Evolutionary conservation across 53 echinoderm and acorn worm genomes (phyloP).

Genomic region (Zoroaster sp.): DNA sequence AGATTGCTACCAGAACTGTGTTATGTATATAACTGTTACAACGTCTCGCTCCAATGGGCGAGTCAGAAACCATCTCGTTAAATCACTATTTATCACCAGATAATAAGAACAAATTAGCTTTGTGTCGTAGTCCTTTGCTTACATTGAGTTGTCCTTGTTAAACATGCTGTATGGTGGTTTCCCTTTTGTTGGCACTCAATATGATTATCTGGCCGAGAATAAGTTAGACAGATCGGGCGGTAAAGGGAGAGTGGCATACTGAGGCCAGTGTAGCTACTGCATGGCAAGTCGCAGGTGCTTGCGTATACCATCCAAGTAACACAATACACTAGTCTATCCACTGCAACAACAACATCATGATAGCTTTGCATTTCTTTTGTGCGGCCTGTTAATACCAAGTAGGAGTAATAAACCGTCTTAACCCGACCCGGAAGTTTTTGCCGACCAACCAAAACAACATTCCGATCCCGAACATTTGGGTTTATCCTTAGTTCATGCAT

Average conservation of each 20-base stretch:
- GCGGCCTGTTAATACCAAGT: conserved; percentile 10
- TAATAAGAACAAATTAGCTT: conserved; percentile 47
- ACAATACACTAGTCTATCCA: conserved; percentile 20
- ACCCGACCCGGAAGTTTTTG: too few relatives aligned
- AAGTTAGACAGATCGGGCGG: not conserved
- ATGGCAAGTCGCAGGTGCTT: not conserved
- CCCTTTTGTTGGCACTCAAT: not conserved
- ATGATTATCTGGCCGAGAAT: not conserved
- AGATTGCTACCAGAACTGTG: not conserved
- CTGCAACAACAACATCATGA: conserved; percentile 47
- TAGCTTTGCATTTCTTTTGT: conserved; percentile 50
- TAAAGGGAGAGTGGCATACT: not conserved
- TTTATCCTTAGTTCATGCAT: conserved; percentile 33
- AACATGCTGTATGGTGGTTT: not conserved
- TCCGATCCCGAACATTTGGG: conserved; percentile 9
- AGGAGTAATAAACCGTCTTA: conserved; percentile 45
- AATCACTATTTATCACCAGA: conserved; percentile 13
- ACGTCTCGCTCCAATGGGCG: not conserved
- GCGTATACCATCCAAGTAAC: not conserved
- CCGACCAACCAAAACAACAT: conserved; percentile 36
- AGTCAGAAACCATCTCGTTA: conserved; percentile 16
- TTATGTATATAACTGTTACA: conserved; percentile 36
- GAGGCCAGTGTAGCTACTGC: not conserved
- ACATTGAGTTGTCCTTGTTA: not conserved
- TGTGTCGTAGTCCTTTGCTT: not conserved